Evolutionary conservation across 2,113 vertebrate genomes (phyloP).

Genomic region (Illadopsis cleaveri): DNA sequence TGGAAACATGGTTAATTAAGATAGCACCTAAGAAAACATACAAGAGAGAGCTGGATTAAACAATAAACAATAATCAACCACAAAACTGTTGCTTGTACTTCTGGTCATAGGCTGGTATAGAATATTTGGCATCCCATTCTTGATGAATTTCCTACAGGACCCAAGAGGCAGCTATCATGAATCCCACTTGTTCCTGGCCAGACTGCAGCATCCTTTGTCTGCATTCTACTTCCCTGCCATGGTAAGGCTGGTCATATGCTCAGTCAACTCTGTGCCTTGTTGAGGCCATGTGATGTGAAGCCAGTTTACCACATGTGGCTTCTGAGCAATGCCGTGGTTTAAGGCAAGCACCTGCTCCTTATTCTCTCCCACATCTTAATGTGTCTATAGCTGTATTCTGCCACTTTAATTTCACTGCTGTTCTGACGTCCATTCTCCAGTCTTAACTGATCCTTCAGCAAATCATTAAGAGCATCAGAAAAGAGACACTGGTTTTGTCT

Average conservation of each 20-base stretch:
- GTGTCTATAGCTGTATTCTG: neutral
- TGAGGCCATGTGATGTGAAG: neutral
- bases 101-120: neutral
- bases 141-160: neutral
- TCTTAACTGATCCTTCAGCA: neutral
- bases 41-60: neutral
- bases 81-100: neutral
- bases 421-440: neutral
- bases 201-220: neutral
- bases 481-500: neutral
- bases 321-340: neutral
- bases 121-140: neutral
- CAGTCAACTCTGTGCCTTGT: fast-evolving
- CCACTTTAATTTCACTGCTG: neutral
- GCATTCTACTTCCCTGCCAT: neutral
- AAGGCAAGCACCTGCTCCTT: neutral
- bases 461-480: neutral
- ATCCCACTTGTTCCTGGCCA: neutral
- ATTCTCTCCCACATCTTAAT: neutral
- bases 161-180: neutral
- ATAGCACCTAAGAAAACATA: neutral
- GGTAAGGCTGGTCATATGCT: neutral
- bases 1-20: neutral
- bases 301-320: neutral
- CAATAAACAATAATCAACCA: neutral